Evolutionary conservation across 2,113 vertebrate species (phyloP).

Genomic region (Oostethus manadensis): DNA sequence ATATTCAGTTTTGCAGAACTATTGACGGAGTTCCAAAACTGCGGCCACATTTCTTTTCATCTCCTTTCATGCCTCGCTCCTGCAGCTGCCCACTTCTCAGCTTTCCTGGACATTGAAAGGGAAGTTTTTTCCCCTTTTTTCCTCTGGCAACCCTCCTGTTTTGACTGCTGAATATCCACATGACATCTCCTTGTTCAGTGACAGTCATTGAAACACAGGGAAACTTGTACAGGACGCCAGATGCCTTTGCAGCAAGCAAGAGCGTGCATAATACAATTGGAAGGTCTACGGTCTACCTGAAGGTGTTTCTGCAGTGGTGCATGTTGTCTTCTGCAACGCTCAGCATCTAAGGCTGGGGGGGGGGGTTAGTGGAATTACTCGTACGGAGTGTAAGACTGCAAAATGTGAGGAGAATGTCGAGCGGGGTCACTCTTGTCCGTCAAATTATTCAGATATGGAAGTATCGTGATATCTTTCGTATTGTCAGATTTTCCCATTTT

Average conservation of each 20-base stretch:
- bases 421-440: too few species aligned
- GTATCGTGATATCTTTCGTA: too few species aligned
- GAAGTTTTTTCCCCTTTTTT: conserved; percentile 23
- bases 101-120: conserved; percentile 50
- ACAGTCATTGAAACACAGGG: not conserved
- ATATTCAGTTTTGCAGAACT: conserved; percentile 52
- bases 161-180: too few species aligned
- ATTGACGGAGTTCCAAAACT: conserved; percentile 50
- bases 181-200: not conserved
- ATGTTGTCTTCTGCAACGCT: conserved; percentile 27
- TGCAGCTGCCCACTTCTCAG: conserved; percentile 54
- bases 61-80: conserved; percentile 54
- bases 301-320: conserved; percentile 19
- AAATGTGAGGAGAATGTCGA: too few species aligned
- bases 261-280: conserved; percentile 37
- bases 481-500: too few species aligned
- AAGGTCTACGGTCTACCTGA: conserved; percentile 17
- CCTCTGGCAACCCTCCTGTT: conserved; percentile 23
- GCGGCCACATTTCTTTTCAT: conserved; percentile 44
- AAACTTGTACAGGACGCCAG: too few species aligned
- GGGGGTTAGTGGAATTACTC: too few species aligned
- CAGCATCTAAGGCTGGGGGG: too few species aligned
- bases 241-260: conserved; percentile 24
- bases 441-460: too few species aligned
- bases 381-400: too few species aligned